Base-by-base conservation (phyloP, 1,140 invertebrate species). In the Chionoecetes opilio region DNA sequence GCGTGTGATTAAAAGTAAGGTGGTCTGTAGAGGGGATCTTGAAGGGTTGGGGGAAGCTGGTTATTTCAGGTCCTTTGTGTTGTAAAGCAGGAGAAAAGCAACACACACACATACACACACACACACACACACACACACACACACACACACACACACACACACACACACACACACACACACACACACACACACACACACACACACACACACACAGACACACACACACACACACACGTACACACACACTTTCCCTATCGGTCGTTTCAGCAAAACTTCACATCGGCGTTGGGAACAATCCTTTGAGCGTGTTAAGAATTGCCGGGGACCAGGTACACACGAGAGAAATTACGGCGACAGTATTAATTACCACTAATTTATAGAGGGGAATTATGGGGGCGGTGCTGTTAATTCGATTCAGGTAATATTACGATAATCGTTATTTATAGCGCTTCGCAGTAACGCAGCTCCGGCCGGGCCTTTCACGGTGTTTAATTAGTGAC, bases 321-420 rank as follows among this genome's bases (percentile, higher is more conserved):
- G 46, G 46, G 46, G 46, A 53, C 46, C 46, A 53, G 46, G 46
- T 53, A 31, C 82, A 21, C 34, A 37, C 82, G 37, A 17, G 37
- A 46, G 53, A 53, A 46, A 88, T 93, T 88, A 93, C 92, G 87
- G 37, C 41, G 85, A 93, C 85, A 88, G n/a, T 88, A 75, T 88
- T 88, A 93, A 93, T 93, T 88, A 88, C 84, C 46, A 46, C 9
- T 93, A 93, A 93, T 93, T 93, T 93, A 93, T 93, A 63, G 92
- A 46, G 31, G 35, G 82, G 84, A 87, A 86, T 88, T 88, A 87
- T 63, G 92, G 85, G 75, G 46, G 46, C 35, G 26, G 31, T n/a
- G 92, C 34, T 93, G 82, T 93, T 93, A 93, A 88, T 93, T 86
- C 46, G 85, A 37, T 93, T 88, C 85, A 63, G 92, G 46, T 88